These are phyloP conservation scores for Rhyacophila brunnea DNA, from an alignment of 1,140 invertebrate genomes.

Conservation along the genomic window DNA sequence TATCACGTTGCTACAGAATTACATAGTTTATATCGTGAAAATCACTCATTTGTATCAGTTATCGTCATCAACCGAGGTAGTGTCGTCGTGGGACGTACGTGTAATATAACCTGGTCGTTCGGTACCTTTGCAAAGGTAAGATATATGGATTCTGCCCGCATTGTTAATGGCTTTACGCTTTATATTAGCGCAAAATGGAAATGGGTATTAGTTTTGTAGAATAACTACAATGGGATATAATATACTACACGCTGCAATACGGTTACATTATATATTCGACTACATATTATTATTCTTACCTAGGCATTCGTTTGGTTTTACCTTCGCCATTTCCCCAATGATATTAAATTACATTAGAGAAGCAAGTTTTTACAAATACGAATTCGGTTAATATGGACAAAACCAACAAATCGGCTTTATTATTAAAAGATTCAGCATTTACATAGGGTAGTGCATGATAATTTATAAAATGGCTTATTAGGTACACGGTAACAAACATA, in stretches of 20 bases:
- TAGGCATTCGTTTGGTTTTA: too few species aligned
- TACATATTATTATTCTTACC: too few species aligned
- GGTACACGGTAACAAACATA: too few species aligned
- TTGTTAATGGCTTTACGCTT: conserved; percentile 34
- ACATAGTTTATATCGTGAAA: conserved; percentile 20
- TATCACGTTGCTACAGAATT: conserved; percentile 19
- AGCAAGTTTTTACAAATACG: too few species aligned
- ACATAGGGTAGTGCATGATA: too few species aligned
- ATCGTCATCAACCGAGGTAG: conserved; percentile 22
- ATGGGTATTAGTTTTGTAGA: conserved; percentile 32
- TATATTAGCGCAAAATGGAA: conserved; percentile 34
- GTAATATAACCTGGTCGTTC: conserved; percentile 21
- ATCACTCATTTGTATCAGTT: conserved; percentile 32
- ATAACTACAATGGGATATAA: conserved; percentile 18
- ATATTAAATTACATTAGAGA: too few species aligned
- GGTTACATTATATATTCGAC: neutral
- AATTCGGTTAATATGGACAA: too few species aligned
- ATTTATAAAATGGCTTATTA: too few species aligned
- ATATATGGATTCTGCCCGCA: conserved; percentile 34
- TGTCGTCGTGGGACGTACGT: conserved; percentile 19
- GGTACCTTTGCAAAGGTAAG: conserved; percentile 21
- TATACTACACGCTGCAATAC: neutral
- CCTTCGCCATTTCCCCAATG: too few species aligned
- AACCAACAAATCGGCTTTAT: too few species aligned
- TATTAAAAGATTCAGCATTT: too few species aligned